Conservation (phyloP, 2,888 invertebrate genomes). For the Aphidoletes aphidimyza region DNA sequence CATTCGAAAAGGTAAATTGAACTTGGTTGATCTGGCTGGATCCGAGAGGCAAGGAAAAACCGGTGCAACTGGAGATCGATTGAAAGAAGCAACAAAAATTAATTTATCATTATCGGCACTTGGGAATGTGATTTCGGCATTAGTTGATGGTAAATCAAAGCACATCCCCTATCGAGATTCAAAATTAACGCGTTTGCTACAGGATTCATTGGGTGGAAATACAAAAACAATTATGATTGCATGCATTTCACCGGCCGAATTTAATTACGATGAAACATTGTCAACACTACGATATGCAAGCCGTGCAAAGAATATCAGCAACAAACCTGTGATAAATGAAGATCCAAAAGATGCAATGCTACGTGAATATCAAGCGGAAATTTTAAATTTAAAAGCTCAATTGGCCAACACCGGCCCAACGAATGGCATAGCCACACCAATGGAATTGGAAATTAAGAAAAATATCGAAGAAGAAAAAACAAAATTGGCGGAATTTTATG, state of each 20-base stretch:
- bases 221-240: constrained; percentile 91
- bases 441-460: constrained; percentile 61
- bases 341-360: constrained; percentile 91
- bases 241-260: constrained; percentile 83
- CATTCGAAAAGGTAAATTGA: constrained; percentile 79
- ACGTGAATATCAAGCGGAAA: constrained; percentile 75
- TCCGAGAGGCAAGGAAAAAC: constrained; percentile 86
- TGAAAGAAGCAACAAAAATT: constrained; percentile 90
- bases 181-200: constrained; percentile 81
- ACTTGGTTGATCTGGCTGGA: constrained; percentile 89
- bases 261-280: constrained; percentile 85
- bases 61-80: constrained; percentile 85
- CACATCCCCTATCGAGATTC: constrained; percentile 87
- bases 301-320: constrained; percentile 86
- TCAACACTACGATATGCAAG: constrained; percentile 86
- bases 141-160: constrained; percentile 84
- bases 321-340: constrained; percentile 86
- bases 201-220: constrained; percentile 87
- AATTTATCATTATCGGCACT: constrained; percentile 87
- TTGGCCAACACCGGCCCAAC: neutral
- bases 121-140: constrained; percentile 88
- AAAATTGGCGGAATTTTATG: constrained; percentile 61
- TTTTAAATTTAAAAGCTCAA: neutral
- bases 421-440: neutral
- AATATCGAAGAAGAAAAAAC: constrained; percentile 67